Conservation (phyloP, 2,888 invertebrate species). For the Himalopsyche japonica region DNA sequence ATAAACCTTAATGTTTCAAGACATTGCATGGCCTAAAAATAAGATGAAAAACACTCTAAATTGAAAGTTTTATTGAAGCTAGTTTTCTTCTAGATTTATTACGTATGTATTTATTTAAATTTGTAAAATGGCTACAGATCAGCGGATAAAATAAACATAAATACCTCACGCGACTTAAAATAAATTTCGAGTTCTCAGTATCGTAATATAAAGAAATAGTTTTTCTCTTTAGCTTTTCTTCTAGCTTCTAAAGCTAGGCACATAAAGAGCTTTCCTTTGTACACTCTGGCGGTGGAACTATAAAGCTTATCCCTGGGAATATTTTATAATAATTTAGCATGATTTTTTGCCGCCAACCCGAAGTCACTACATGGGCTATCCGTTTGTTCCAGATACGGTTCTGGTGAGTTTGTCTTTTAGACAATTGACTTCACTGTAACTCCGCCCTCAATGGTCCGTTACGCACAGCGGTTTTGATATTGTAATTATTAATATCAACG, state of each 20-base stretch:
- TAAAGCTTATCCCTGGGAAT: not conserved
- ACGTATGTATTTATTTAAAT: not conserved
- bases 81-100: too few species aligned
- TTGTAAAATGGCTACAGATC: not conserved
- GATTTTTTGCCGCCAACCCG: not conserved
- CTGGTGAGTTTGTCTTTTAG: not conserved
- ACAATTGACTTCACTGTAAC: too few species aligned
- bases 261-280: constrained; percentile 1
- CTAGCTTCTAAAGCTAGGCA: not conserved
- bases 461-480: too few species aligned
- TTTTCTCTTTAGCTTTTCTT: not conserved
- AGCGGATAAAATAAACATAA: not conserved
- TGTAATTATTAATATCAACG: too few species aligned
- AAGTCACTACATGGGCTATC: not conserved
- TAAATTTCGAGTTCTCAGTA: not conserved
- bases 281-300: not conserved
- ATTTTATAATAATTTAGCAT: constrained; percentile 1
- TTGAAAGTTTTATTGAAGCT: too few species aligned
- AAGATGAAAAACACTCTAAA: too few species aligned
- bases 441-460: too few species aligned
- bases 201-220: not conserved
- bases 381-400: not conserved
- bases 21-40: too few species aligned
- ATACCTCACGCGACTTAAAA: not conserved
- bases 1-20: too few species aligned